phyloP scores from a whole-genome alignment of 2,113 vertebrate species.

The Channa maculata region DNA sequence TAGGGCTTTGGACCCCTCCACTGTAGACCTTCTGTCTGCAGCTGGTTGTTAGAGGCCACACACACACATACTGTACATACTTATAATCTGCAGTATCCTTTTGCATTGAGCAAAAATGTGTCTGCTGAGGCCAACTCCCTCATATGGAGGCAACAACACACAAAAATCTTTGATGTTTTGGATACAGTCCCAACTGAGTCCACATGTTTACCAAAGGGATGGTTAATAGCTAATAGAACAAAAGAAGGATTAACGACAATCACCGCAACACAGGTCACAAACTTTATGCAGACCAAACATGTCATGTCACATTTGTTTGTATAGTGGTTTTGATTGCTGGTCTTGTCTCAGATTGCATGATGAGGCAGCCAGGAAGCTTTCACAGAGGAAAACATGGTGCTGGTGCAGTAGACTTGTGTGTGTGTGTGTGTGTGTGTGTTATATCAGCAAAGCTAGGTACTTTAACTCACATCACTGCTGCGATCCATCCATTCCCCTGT shows the following conservation, averaged over 20 bases:
- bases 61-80: background rate
- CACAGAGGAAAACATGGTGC: constrained; percentile 3
- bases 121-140: constrained; percentile 49
- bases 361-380: constrained; percentile 39
- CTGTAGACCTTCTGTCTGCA: too few species aligned
- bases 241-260: constrained; percentile 46
- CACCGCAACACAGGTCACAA: constrained; percentile 38
- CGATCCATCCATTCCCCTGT: too few species aligned
- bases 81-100: constrained; percentile 1
- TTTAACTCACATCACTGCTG: too few species aligned
- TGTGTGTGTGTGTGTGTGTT: constrained; percentile 22
- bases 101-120: constrained; percentile 25
- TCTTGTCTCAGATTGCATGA: constrained; percentile 42
- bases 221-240: constrained; percentile 55
- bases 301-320: constrained; percentile 48
- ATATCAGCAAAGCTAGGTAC: too few species aligned
- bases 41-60: background rate
- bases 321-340: constrained; percentile 48
- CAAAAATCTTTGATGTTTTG: constrained; percentile 72
- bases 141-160: constrained; percentile 69
- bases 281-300: constrained; percentile 50
- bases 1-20: too few species aligned
- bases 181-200: constrained; percentile 53
- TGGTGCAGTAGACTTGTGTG: background rate
- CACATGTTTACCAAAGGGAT: constrained; percentile 67